A percentile compares a stretch with the other conserved stretches of the same genome.
Evolutionary conservation across 2,888 invertebrate species (phyloP).

Genomic region (Meteorus colon): DNA sequence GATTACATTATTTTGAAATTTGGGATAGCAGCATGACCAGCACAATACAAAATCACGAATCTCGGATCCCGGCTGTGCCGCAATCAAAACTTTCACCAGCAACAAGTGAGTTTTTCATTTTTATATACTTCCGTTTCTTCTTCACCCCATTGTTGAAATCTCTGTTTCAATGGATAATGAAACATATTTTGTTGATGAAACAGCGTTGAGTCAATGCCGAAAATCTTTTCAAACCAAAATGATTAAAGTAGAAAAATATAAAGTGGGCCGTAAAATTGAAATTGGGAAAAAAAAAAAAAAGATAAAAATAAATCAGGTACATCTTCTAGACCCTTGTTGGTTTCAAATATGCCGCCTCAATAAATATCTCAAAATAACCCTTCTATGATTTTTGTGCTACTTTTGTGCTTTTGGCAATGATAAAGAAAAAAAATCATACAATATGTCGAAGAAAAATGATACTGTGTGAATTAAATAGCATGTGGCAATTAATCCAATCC

Average conservation of each 20-base stretch:
- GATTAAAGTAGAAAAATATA: neutral
- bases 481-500: conserved; percentile 66
- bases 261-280: conserved; percentile 10
- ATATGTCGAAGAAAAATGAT: neutral
- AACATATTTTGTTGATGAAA: neutral
- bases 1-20: neutral
- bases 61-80: conserved; percentile 55
- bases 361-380: neutral
- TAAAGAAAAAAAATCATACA: neutral
- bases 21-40: conserved; percentile 40
- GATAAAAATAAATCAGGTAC: neutral
- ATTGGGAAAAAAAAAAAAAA: neutral
- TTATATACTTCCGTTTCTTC: conserved; percentile 19
- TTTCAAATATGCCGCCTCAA: neutral
- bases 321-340: neutral
- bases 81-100: conserved; percentile 66
- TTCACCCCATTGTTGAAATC: neutral
- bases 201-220: neutral
- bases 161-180: too few relatives aligned
- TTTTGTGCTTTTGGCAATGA: neutral
- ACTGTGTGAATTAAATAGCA: conserved; percentile 70
- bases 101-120: conserved; percentile 64
- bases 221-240: neutral
- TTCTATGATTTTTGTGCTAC: neutral
- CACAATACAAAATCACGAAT: conserved; percentile 61